These are phyloP conservation scores for Synergus itoensis DNA, from an alignment of 2,888 invertebrate species.

Conservation along the genomic window DNA sequence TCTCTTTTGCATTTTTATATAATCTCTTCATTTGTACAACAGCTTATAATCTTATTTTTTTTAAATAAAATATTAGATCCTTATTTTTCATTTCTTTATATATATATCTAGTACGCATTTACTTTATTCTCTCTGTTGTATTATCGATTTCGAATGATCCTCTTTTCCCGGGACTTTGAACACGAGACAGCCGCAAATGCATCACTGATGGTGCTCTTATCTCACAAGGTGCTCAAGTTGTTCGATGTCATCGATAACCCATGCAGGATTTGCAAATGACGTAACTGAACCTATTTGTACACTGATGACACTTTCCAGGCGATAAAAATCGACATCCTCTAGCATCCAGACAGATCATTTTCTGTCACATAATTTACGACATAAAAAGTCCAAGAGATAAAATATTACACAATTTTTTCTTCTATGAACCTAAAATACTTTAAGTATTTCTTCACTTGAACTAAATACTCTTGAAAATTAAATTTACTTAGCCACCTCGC, in stretches of 20 bases:
- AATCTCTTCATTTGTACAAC: not conserved
- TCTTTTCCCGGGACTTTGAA: not conserved
- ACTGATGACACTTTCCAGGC: not conserved
- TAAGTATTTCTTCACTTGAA: not conserved
- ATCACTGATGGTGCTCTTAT: not conserved
- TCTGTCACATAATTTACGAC: not conserved
- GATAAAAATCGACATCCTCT: not conserved
- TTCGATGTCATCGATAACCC: not conserved
- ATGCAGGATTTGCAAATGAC: not conserved
- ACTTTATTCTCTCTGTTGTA: not conserved
- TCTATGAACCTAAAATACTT: too few species aligned
- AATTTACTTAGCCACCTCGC: not conserved
- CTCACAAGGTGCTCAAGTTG: not conserved
- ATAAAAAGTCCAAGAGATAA: not conserved
- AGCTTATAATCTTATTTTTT: not conserved
- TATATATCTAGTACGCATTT: not conserved
- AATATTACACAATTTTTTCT: not conserved
- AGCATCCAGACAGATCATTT: not conserved
- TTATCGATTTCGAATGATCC: conserved; percentile 16
- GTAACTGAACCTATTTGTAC: not conserved
- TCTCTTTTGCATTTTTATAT: not conserved
- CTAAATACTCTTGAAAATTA: not conserved
- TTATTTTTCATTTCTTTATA: not conserved
- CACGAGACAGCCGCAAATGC: not conserved
- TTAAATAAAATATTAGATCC: not conserved